Base-by-base conservation (phyloP, 2,888 invertebrate genomes). In the Coelogynopora nodosa region DNA sequence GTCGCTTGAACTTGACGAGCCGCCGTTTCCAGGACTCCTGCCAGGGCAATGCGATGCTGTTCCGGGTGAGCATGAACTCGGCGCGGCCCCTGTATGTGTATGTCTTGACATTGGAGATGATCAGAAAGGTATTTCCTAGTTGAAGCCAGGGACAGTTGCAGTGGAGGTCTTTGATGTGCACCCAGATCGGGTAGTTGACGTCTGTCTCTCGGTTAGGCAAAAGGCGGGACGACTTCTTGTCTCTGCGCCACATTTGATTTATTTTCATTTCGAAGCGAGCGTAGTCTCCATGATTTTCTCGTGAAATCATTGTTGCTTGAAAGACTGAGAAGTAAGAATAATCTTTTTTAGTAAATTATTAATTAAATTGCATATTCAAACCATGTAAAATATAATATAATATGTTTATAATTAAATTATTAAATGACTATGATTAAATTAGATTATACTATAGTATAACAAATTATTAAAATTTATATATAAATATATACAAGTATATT, bases 1-100 rank as follows among this genome's bases (percentile, higher is more conserved):
- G 49, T 29, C 80, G 49, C 28, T 31, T 13, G 67, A 74, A 85
- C 26, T 85, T 85, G 29, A 28, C 67, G 29, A 85, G 49, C 27
- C 85, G 67, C 26, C 85, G 85, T 26, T 85, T 67, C 85, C 85
- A 85, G 29, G 85, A 29, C 30, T 85, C 67, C 28, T 85, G 85
- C 85, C 85, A 85, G 1, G 67, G 67, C 0, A 85, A 27, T 0
- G 74, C 85, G 1, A 85, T 67, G 67, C 85, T 85, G 10, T 74
- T 85, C 30, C 67, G 85, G 28, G 49, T 30, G 28, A 85, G 67
- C 26, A 85, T 29, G 5, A 85, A 85, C 67, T 85, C 85, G 10
- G 26, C 29, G 23, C 67, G 49, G 29, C 30, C 67, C 85, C 29
- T 10, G 29, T 74, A 85, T 28, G 67, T 85, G n/a, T 67, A 67